phyloP scores from a whole-genome alignment of 2,113 vertebrate genomes.

The Ceyx cyanopectus region DNA sequence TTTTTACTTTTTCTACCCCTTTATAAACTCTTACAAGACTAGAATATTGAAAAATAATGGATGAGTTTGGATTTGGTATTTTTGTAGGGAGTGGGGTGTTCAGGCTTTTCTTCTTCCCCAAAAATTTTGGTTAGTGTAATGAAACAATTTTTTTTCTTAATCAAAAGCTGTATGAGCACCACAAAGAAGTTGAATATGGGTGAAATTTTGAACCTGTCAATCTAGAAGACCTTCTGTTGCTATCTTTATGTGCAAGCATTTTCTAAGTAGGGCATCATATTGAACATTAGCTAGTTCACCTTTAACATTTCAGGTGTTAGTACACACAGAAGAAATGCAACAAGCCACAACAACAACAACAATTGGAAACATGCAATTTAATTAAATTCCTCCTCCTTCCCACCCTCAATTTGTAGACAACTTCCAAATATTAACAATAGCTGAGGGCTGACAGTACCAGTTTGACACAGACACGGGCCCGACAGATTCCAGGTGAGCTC shows the following conservation, averaged over 20 bases:
- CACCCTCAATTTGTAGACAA: slow-evolving; percentile 50
- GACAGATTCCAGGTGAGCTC: slow-evolving; percentile 59
- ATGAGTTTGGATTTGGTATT: background rate
- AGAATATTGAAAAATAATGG: background rate
- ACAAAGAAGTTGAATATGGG: background rate
- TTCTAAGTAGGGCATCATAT: background rate
- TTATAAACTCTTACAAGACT: background rate
- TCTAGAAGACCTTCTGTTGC: slow-evolving; percentile 33
- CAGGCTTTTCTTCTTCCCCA: background rate
- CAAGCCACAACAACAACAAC: slow-evolving; percentile 74
- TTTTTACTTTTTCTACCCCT: background rate
- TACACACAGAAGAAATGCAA: slow-evolving; percentile 75
- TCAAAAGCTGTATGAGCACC: background rate
- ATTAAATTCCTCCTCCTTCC: slow-evolving; percentile 61
- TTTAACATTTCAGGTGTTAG: slow-evolving; percentile 75
- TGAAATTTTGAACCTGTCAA: slow-evolving; percentile 25
- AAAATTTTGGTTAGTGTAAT: background rate
- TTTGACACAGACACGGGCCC: slow-evolving; percentile 10
- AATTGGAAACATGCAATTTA: slow-evolving; percentile 76
- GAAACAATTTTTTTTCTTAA: background rate
- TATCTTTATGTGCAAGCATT: background rate
- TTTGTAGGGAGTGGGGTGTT: background rate
- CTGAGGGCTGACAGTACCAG: slow-evolving; percentile 39
- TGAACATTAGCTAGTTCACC: slow-evolving; percentile 21
- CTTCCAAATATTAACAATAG: slow-evolving; percentile 55